A percentile compares a stretch with the other conserved stretches of the same genome.
These are phyloP conservation scores for Pimpla rufipes DNA, from an alignment of 2,888 invertebrate genomes.

Conservation along the genomic window DNA sequence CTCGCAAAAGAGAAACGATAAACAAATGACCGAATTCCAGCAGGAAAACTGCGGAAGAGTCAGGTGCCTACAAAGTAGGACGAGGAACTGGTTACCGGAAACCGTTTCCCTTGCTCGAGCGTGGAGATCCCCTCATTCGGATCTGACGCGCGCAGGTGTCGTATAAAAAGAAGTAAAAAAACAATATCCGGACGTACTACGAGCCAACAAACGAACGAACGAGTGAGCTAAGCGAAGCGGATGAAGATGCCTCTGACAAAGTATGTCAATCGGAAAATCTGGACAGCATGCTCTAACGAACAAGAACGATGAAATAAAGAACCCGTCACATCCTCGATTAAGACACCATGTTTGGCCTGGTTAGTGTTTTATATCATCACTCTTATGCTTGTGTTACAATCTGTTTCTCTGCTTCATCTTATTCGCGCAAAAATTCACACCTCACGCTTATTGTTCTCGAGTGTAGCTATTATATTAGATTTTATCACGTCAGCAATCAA, in stretches of 20 bases:
- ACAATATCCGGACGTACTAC: constrained; percentile 4
- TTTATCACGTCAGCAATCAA: constrained; percentile 37
- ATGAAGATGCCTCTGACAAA: constrained; percentile 41
- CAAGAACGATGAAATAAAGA: constrained; percentile 55
- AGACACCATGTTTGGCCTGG: background rate
- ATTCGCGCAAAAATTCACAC: background rate
- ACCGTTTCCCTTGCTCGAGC: background rate
- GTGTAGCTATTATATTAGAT: constrained; percentile 3
- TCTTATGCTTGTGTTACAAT: background rate
- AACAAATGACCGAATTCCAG: background rate
- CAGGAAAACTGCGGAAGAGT: background rate
- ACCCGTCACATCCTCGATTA: background rate
- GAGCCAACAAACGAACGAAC: constrained; percentile 16
- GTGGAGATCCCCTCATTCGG: background rate
- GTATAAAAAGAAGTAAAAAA: constrained; percentile 21
- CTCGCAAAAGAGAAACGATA: no score
- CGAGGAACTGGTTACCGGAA: constrained; percentile 8
- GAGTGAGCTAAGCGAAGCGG: constrained; percentile 29
- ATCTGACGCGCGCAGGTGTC: constrained; percentile 11
- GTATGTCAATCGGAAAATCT: constrained; percentile 60
- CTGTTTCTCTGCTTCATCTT: background rate
- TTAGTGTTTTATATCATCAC: constrained; percentile 18
- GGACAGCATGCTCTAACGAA: constrained; percentile 54
- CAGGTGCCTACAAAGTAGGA: background rate
- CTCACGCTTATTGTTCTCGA: no score